Evolutionary conservation across 1,140 invertebrate species (phyloP), one percentile per base, ranked within the genome.

Genomic region (Drosophila guanche): DNA sequence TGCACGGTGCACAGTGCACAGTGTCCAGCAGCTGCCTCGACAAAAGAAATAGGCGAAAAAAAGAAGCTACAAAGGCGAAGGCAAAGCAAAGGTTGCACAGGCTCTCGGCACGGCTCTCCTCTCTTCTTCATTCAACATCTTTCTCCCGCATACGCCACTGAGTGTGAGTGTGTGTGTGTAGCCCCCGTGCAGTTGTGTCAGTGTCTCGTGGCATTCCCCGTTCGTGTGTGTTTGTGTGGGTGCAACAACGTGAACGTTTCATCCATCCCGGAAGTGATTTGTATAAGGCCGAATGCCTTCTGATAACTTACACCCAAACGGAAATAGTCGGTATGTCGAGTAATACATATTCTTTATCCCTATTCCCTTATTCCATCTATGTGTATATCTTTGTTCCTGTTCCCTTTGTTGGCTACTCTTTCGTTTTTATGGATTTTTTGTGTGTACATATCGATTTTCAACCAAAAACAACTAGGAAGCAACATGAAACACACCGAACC

Each of bases 181-280:
- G 52, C 45, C 50, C 51, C 23, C 48, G 42, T 62, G 80, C 59
- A 8, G 22, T 37, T 48, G 59, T 67, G 6, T 72, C 52, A 46
- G 71, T 63, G 53, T 56, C 69, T 45, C 70, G 70, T 73, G 70
- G 70, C 70, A 57, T 60, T 59, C 48, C 46, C 10, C 43, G 47
- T 58, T 52, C 47, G 29, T 20, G 52, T 12, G 37, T 46, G 33
- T 50, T 25, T 59, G 43, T 59, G 42, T 74, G 67, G 66, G 66
- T 70, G 69, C 70, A 73, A 73, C 70, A 73, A 73, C 70, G 70
- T 73, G 70, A 73, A 75, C 70, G 60, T 45, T 75, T 58, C 61
- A 57, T 14, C 25, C 29, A 45, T 86, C 58, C 76, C 68, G 60
- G 72, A 86, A 70, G 80, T 85, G 81, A 80, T 80, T 80, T 85